Conservation (phyloP, 2,113 vertebrate genomes). For the Columbina picui region DNA sequence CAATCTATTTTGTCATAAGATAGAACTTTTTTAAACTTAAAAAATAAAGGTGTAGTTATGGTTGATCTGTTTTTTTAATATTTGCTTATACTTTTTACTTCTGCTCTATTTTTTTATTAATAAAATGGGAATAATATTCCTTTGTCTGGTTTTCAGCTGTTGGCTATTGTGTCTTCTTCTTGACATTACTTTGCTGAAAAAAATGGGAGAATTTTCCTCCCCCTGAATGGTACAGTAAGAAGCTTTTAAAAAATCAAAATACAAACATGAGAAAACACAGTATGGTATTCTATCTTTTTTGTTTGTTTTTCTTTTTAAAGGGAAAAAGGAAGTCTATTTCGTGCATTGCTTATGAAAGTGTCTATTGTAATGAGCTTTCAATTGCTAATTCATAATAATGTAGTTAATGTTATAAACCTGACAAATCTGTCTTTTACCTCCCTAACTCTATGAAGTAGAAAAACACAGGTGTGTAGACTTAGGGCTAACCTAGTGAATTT, state of each 20-base stretch:
- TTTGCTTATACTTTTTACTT: background rate
- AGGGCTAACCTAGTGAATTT: background rate
- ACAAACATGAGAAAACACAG: background rate
- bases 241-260: background rate
- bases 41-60: background rate
- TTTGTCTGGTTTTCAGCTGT: background rate
- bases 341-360: background rate
- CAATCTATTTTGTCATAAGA: background rate
- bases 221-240: background rate
- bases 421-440: background rate
- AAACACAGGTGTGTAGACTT: background rate
- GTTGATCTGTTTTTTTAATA: background rate
- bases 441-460: background rate
- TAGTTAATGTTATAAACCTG: background rate
- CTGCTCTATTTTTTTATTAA: background rate
- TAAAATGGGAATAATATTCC: background rate
- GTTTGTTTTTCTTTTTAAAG: background rate
- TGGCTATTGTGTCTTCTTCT: background rate
- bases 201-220: background rate
- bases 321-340: background rate
- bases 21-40: background rate
- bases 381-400: background rate
- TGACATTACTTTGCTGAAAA: background rate
- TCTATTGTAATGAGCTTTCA: background rate
- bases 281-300: background rate